Conservation (phyloP, 1,140 invertebrate species). For the Hirudo medicinalis region DNA sequence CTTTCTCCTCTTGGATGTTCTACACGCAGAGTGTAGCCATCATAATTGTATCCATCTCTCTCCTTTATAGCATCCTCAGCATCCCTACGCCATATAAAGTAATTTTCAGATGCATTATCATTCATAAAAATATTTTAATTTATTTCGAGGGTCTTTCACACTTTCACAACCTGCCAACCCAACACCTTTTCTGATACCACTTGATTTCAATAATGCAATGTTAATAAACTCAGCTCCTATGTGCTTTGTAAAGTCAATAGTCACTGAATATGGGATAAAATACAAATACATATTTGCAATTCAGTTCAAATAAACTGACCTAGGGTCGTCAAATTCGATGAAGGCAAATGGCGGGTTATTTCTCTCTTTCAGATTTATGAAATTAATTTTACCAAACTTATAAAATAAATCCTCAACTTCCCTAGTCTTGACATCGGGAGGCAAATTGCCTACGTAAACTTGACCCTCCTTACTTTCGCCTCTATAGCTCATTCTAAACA, state of each 20-base stretch:
- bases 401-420: slow-evolving; percentile 98
- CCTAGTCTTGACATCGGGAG: slow-evolving; percentile 90
- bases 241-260: background rate
- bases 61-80: slow-evolving; percentile 93
- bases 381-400: slow-evolving; percentile 95
- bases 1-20: slow-evolving; percentile 53
- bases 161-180: too few relatives aligned
- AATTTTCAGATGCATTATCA: too few relatives aligned
- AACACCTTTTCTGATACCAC: too few relatives aligned
- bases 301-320: slow-evolving; percentile 46
- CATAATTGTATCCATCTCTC: slow-evolving; percentile 93
- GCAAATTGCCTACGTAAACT: slow-evolving; percentile 96
- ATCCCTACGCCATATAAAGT: slow-evolving; percentile 50
- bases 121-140: too few relatives aligned
- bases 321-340: slow-evolving; percentile 94
- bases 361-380: slow-evolving; percentile 93
- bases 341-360: slow-evolving; percentile 97
- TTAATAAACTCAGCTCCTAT: background rate
- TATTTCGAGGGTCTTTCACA: too few relatives aligned
- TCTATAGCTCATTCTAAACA: background rate
- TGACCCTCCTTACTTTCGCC: slow-evolving; percentile 53
- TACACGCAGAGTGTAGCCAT: slow-evolving; percentile 86
- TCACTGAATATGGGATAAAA: background rate
- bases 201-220: too few relatives aligned
- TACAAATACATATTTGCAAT: background rate